phyloP scores from a whole-genome alignment of 2,113 vertebrate genomes.

The Zosterops japonicus region DNA sequence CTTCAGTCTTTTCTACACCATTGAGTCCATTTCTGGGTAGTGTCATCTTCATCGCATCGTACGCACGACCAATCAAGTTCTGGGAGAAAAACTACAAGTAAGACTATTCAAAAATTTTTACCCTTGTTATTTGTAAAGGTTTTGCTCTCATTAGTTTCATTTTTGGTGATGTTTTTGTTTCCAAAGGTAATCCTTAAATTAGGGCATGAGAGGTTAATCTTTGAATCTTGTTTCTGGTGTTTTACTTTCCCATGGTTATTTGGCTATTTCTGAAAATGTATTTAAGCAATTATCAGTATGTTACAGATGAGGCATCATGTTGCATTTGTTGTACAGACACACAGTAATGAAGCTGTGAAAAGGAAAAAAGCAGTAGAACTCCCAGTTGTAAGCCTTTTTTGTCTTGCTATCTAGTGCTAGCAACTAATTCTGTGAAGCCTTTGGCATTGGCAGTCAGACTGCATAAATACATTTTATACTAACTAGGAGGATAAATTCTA shows the following conservation, averaged over 20 bases:
- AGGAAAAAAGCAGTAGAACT: not conserved
- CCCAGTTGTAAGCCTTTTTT: conserved; percentile 16
- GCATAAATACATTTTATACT: not conserved
- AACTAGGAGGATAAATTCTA: not conserved
- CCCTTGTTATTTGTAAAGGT: not conserved
- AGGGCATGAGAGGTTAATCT: not conserved
- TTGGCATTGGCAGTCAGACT: conserved; percentile 27
- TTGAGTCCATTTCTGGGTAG: conserved; percentile 95
- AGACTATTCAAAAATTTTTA: conserved; percentile 57
- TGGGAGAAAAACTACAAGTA: conserved; percentile 99
- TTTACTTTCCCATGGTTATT: not conserved
- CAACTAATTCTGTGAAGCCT: conserved; percentile 23
- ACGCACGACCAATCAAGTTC: conserved; percentile 92
- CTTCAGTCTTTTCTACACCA: conserved; percentile 91
- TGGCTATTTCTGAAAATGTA: not conserved
- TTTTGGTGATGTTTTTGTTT: not conserved
- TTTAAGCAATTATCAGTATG: not conserved
- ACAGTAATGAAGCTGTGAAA: not conserved
- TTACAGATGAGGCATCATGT: not conserved
- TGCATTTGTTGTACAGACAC: not conserved
- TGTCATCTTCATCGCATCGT: conserved; percentile 95
- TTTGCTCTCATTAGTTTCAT: not conserved
- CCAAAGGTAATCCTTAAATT: not conserved
- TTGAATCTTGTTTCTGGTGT: not conserved
- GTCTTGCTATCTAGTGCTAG: not conserved